Percentiles rank a stretch among this genome's conserved stretches.
phyloP scores from a whole-genome alignment of 2,797 vertebrate species.

The Sebastes oblongus region DNA sequence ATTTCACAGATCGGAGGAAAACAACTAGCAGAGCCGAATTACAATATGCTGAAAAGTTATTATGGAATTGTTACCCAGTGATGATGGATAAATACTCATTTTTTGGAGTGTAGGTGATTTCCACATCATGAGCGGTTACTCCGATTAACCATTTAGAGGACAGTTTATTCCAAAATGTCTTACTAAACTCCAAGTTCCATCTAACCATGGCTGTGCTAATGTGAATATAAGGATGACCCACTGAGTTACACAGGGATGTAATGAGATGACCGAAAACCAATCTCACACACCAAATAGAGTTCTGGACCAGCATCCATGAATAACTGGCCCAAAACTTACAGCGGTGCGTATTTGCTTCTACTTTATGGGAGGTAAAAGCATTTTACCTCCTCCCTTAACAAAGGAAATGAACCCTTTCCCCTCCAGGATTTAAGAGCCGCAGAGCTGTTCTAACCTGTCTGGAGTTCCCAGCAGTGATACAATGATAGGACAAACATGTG shows the following conservation, averaged over 20 bases:
- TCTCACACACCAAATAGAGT: background rate
- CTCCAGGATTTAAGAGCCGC: conserved; percentile 11
- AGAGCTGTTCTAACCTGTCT: conserved; percentile 48
- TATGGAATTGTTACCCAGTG: fast-evolving
- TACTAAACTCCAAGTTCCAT: background rate
- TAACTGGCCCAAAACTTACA: background rate
- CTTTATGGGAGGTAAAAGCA: background rate
- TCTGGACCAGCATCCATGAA: background rate
- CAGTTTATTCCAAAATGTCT: background rate
- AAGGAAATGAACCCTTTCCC: conserved; percentile 22
- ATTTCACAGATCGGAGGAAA: too few relatives aligned
- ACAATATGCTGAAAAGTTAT: too few relatives aligned
- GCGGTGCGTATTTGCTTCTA: background rate
- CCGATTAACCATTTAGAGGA: background rate
- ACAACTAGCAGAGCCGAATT: too few relatives aligned
- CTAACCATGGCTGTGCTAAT: background rate
- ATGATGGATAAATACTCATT: background rate
- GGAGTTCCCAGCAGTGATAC: conserved; percentile 19
- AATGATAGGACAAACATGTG: background rate
- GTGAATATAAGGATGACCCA: background rate
- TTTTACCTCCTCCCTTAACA: conserved; percentile 19
- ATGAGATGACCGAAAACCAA: background rate
- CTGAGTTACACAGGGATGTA: background rate
- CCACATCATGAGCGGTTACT: background rate
- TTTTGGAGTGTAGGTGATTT: background rate